phyloP scores from a whole-genome alignment of 2,797 vertebrate genomes.

The Mionectes olivaceus region DNA sequence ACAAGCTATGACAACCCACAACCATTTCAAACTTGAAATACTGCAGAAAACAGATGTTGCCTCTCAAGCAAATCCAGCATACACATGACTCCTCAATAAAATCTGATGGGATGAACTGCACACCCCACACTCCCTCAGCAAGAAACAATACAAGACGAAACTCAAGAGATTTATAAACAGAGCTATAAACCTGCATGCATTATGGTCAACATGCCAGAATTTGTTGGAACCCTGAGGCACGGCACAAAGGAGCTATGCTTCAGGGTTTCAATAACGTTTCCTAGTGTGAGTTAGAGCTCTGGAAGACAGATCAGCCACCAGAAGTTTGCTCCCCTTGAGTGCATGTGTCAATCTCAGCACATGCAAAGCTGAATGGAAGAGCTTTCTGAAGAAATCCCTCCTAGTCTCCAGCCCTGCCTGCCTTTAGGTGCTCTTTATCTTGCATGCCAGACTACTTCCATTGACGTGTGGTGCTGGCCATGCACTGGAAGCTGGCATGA shows the following conservation, averaged over 20 bases:
- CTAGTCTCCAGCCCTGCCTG: neutral
- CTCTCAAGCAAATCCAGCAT: slow-evolving; percentile 33
- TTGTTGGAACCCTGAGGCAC: neutral
- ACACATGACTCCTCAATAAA: slow-evolving; percentile 41
- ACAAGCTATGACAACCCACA: neutral
- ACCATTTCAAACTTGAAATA: slow-evolving; percentile 22
- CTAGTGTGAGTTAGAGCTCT: neutral
- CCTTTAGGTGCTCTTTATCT: neutral
- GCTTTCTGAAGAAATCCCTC: neutral
- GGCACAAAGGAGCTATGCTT: neutral
- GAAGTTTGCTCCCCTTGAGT: neutral
- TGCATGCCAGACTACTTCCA: neutral
- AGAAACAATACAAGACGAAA: slow-evolving; percentile 48
- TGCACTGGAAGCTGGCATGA: neutral
- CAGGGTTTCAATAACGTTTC: neutral
- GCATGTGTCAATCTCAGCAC: neutral
- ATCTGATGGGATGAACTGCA: slow-evolving; percentile 22
- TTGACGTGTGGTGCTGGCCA: neutral
- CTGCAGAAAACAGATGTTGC: slow-evolving; percentile 56
- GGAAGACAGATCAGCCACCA: neutral
- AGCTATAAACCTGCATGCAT: neutral
- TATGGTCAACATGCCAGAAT: neutral
- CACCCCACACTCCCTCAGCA: slow-evolving; percentile 21
- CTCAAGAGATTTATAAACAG: slow-evolving; percentile 46
- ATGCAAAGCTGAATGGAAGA: neutral